Conservation (phyloP, 1,140 invertebrate species). For the Dreissena polymorpha region DNA sequence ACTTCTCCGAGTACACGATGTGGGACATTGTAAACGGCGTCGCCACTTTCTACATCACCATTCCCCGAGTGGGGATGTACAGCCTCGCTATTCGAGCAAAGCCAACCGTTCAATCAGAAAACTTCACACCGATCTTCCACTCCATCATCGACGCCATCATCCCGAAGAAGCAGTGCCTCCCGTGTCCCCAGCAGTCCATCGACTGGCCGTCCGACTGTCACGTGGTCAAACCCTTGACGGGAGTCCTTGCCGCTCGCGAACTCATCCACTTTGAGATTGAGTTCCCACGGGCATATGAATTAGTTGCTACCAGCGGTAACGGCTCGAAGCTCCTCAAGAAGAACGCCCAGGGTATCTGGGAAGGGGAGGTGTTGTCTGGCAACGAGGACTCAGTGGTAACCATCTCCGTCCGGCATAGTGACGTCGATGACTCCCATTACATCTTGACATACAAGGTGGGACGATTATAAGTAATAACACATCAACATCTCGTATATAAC, state of each 20-base stretch:
- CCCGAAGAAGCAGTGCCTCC: slow-evolving; percentile 55
- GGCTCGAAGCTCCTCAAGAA: slow-evolving; percentile 42
- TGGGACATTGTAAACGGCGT: slow-evolving; percentile 50
- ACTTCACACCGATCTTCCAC: slow-evolving; percentile 47
- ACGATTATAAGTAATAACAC: too few species aligned
- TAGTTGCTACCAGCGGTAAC: slow-evolving; percentile 52
- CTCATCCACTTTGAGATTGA: slow-evolving; percentile 47
- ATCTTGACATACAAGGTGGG: slow-evolving; percentile 53
- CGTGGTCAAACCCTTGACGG: slow-evolving; percentile 42
- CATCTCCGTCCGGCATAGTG: slow-evolving; percentile 37
- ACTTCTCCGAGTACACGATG: slow-evolving; percentile 56
- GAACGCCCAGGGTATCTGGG: slow-evolving; percentile 31
- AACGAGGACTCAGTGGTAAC: slow-evolving; percentile 55
- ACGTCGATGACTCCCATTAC: slow-evolving; percentile 43
- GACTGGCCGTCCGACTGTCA: slow-evolving; percentile 54
- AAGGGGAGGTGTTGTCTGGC: slow-evolving; percentile 47
- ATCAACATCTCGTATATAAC: too few species aligned
- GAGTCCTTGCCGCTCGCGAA: slow-evolving; percentile 45
- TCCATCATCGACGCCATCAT: slow-evolving; percentile 54
- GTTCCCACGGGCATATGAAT: slow-evolving; percentile 34
- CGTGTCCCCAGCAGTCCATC: slow-evolving; percentile 55
- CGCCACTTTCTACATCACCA: slow-evolving; percentile 48
- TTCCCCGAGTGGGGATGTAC: slow-evolving; percentile 48
- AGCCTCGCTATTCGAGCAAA: slow-evolving; percentile 52
- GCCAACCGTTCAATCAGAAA: slow-evolving; percentile 33